Evolutionary conservation across 2,888 invertebrate species (phyloP), one percentile per base, ranked within the genome.

Genomic region (Sesia apiformis): DNA sequence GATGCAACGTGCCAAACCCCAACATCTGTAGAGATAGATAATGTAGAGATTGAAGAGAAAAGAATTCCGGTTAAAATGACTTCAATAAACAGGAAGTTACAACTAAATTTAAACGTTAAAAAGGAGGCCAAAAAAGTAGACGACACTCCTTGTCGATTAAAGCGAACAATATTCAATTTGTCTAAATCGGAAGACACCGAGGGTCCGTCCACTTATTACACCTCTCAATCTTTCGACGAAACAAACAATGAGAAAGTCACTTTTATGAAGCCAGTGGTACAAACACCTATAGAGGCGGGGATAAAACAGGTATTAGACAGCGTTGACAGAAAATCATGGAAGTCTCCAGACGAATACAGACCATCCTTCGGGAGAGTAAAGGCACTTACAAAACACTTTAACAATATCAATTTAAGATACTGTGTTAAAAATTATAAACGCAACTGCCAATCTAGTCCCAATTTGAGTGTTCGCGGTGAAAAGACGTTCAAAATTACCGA

Each of bases 301-400:
- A 75, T 76, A 39, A 84, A 81, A 57, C 72, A 80, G 64, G 76
- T 86, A 49, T 65, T 87, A 57, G 81, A 84, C 56, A 76, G 78
- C 55, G 76, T 78, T 51, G 81, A 85, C 56, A 77, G 81, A 52
- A 93, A 92, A 62, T 93, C 92, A 38, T 94, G 93, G 93, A 92
- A 91, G 65, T 93, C 93, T 0, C 93, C 94, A 0, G 93, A 93
- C 63, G 93, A 93, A 64, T 92, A 92, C 53, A 81, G 93, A 56
- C 91, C 93, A 38, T 93, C 93, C 0, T 91, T 91, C 56, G 94
- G 94, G 1, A 91, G 93, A 74, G 94, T 95, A 0, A 93, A 93
- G 56, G 93, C 93, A 49, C 81, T 95, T 57, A 90, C 94, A 0
- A 92, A 93, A 69, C 94, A 93, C 74, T 95, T 94, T 62, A 90